Conservation (phyloP, 2,797 vertebrate genomes). For the Acridotheres tristis region DNA sequence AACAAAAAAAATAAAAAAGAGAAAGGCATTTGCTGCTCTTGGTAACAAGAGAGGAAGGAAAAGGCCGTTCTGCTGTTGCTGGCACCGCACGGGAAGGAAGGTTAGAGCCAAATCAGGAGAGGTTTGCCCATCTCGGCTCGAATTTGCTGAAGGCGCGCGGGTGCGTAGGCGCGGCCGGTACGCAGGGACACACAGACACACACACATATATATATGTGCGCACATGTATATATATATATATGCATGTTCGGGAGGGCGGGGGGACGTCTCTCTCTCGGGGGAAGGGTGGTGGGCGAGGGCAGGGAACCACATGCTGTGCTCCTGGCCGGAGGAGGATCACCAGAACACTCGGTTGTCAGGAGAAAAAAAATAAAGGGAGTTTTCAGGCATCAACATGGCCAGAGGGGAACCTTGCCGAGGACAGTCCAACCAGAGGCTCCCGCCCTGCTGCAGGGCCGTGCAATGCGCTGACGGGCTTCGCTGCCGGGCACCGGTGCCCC, state of each 20-base stretch:
- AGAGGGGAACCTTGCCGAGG: slow-evolving; percentile 88
- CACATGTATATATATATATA: slow-evolving; percentile 73
- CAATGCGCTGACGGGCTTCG: slow-evolving; percentile 64
- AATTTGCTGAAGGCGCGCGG: slow-evolving; percentile 67
- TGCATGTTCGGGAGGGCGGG: slow-evolving; percentile 72
- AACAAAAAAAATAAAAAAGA: background rate
- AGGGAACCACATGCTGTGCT: slow-evolving; percentile 77
- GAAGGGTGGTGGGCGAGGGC: slow-evolving; percentile 46
- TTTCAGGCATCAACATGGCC: slow-evolving; percentile 96
- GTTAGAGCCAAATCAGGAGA: slow-evolving; percentile 77
- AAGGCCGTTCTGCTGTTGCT: slow-evolving; percentile 71
- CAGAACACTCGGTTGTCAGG: slow-evolving; percentile 66
- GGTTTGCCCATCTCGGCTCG: slow-evolving; percentile 45
- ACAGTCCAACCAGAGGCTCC: slow-evolving; percentile 94
- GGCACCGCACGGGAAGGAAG: slow-evolving; percentile 74
- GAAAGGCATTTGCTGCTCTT: slow-evolving; percentile 53
- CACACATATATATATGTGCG: slow-evolving; percentile 68
- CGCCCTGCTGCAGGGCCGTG: slow-evolving; percentile 21
- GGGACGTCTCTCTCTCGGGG: slow-evolving; percentile 70
- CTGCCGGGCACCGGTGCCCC: background rate
- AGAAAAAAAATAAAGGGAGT: slow-evolving; percentile 56
- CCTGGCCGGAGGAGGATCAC: slow-evolving; percentile 69
- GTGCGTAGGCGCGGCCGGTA: slow-evolving; percentile 57
- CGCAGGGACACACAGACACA: slow-evolving; percentile 69
- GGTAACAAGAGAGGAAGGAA: slow-evolving; percentile 70